These are phyloP conservation scores for Sesamia nonagrioides DNA, from an alignment of 1,140 invertebrate genomes.

Conservation along the genomic window DNA sequence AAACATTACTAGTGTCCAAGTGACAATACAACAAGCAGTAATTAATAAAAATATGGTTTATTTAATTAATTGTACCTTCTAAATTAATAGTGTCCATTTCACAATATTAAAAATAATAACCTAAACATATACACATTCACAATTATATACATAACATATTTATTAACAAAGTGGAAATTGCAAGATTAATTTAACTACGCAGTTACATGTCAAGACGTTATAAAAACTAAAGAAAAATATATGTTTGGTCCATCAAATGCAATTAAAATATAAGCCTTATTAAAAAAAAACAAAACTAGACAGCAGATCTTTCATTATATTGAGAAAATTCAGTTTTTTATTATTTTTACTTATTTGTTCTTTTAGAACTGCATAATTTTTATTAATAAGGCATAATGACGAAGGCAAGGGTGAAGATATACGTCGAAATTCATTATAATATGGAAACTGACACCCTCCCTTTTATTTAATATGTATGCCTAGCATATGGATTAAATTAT, in stretches of 20 bases:
- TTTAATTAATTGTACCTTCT: conserved; percentile 15
- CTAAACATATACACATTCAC: conserved; percentile 12
- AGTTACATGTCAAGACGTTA: neutral
- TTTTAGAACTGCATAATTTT: conserved; percentile 44
- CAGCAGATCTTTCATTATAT: conserved; percentile 27
- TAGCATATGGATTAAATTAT: conserved; percentile 34
- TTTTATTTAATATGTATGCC: neutral
- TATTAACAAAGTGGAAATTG: conserved; percentile 30
- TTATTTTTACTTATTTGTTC: conserved; percentile 39
- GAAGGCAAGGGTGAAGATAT: conserved; percentile 22
- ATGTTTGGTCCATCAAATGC: conserved; percentile 47
- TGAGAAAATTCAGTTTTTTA: conserved; percentile 1
- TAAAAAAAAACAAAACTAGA: conserved; percentile 21
- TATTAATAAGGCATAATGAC: conserved; percentile 40
- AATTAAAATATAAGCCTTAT: conserved; percentile 23
- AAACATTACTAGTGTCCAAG: neutral
- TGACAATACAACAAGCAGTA: conserved; percentile 38
- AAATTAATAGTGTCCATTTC: conserved; percentile 7
- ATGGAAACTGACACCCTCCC: conserved; percentile 8
- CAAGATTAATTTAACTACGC: neutral
- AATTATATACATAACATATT: conserved; percentile 20
- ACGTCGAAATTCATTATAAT: neutral
- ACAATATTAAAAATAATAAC: conserved; percentile 18
- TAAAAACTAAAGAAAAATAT: conserved; percentile 20
- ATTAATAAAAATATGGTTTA: conserved; percentile 26